Evolutionary conservation across 2,888 invertebrate genomes (phyloP), one percentile per base, ranked within the genome.

Genomic region (Mimachlamys varia): DNA sequence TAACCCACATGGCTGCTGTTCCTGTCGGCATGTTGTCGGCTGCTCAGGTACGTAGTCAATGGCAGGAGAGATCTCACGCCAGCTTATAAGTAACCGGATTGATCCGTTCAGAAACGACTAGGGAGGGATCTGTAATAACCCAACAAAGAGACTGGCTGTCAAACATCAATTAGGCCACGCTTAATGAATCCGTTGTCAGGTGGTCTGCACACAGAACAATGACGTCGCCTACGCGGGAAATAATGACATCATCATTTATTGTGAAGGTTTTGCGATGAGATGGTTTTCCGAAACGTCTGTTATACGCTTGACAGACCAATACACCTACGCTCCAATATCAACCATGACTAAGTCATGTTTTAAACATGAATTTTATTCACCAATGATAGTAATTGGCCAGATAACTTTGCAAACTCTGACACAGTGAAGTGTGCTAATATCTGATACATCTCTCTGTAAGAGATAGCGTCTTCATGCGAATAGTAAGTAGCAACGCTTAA

Each of bases 131-230:
- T 76, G 76, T 76, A 33, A 17, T 15, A 53, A 53, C 53, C 53
- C 15, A 53, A 76, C 76, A 76, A 76, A 76, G 76, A 76, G 76
- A 76, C 76, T 76, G 76, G 33, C 76, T 76, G 76, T 76, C 76
- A 76, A 76, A 76, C 76, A 76, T 76, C 76, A 76, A 76, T 76
- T 76, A 76, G 76, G 22, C 76, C 76, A 76, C 76, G 76, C 76
- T 76, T 58, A 76, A 76, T 76, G 13, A 76, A 33, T 27, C 76
- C 27, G 76, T 76, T 76, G 76, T 76, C 76, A 76, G 76, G 76
- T 76, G 76, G 22, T 58, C 76, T 76, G 22, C 33, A 33, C 76
- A 76, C 76, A 76, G 10, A 76, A 76, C 76, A 76, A 76, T 76
- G 76, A 76, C 76, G 76, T 76, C 76, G 76, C 76, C 76, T 76